Evolutionary conservation across 2,888 invertebrate species (phyloP).

Genomic region (Hemistola chrysoprasaria): DNA sequence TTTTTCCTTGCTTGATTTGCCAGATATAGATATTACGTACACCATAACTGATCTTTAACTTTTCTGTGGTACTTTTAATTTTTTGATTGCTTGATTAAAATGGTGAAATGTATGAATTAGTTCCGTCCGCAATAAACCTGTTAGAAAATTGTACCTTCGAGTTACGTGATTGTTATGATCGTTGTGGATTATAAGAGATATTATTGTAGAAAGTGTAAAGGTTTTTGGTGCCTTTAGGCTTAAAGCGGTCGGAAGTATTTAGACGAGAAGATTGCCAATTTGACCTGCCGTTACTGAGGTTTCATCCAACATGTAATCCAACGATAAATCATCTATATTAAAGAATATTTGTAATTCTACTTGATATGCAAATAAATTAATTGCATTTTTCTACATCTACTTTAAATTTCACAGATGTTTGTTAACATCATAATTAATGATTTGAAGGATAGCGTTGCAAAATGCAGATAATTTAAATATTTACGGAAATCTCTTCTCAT

Average conservation of each 20-base stretch:
- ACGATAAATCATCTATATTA: too few relatives aligned
- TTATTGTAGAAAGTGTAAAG: conserved; percentile 10
- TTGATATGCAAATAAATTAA: too few relatives aligned
- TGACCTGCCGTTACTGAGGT: too few relatives aligned
- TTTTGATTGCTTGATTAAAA: conserved; percentile 13
- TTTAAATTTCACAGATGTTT: too few relatives aligned
- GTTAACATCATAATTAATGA: too few relatives aligned
- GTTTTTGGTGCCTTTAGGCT: conserved; percentile 5
- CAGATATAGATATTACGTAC: conserved; percentile 20
- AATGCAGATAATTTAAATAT: conserved; percentile 11
- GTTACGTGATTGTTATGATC: conserved; percentile 17
- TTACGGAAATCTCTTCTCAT: conserved; percentile 9
- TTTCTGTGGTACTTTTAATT: conserved; percentile 15
- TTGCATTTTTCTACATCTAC: too few relatives aligned
- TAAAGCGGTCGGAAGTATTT: neutral
- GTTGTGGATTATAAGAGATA: neutral
- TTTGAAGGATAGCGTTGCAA: conserved; percentile 3
- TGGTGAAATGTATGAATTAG: conserved; percentile 17
- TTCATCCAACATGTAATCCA: too few relatives aligned
- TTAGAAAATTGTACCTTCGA: conserved; percentile 10
- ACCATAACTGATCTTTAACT: conserved; percentile 14
- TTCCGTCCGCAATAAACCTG: conserved; percentile 13
- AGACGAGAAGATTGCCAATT: too few relatives aligned
- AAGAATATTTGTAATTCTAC: too few relatives aligned
- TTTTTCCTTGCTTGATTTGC: conserved; percentile 3